Evolutionary conservation across 2,888 invertebrate species (phyloP).

Genomic region (Yponomeuta sedellus): DNA sequence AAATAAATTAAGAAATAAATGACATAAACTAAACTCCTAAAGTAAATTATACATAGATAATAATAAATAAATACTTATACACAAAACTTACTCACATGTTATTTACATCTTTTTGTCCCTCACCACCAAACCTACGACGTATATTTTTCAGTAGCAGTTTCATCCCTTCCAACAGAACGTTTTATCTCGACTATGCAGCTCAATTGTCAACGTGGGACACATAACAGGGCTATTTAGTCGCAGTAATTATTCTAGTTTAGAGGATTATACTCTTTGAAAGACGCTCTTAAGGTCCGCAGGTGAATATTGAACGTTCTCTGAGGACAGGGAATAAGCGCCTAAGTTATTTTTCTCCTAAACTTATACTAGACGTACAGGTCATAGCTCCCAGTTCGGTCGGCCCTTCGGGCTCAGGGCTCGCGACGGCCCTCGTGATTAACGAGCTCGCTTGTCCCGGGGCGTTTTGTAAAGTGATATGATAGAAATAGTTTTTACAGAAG

Average conservation of each 20-base stretch:
- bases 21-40: no score
- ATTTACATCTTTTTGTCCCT: no score
- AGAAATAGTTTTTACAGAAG: neutral
- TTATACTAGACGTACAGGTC: neutral
- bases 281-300: neutral
- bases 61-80: no score
- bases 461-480: conserved; percentile 7
- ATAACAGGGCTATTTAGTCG: neutral
- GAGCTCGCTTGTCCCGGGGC: conserved; percentile 5
- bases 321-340: no score
- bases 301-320: no score
- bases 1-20: no score
- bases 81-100: no score
- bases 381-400: neutral
- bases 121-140: no score
- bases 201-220: neutral
- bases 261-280: neutral
- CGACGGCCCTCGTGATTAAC: conserved; percentile 10
- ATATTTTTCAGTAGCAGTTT: no score
- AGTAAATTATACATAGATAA: no score
- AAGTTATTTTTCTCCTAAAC: no score
- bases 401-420: neutral
- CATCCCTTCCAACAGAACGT: neutral
- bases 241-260: neutral
- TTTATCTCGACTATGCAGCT: neutral